phyloP scores from a whole-genome alignment of 2,113 vertebrate genomes.

The Otis tarda region DNA sequence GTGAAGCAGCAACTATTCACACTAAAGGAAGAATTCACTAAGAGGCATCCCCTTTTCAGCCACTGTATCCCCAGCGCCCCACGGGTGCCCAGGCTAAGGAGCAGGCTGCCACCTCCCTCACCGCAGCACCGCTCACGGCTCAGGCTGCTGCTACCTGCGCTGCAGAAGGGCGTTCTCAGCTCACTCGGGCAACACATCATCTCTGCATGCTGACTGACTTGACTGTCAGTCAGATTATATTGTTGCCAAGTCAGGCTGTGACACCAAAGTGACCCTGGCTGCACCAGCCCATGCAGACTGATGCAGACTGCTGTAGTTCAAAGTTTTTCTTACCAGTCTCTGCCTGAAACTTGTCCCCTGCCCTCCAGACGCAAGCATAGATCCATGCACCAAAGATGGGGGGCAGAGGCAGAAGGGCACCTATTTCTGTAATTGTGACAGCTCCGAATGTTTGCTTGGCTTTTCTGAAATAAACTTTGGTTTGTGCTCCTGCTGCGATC shows the following conservation, averaged over 20 bases:
- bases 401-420: not conserved
- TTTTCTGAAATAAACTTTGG: not conserved
- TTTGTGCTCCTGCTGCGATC: not conserved
- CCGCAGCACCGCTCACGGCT: not conserved
- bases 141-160: not conserved
- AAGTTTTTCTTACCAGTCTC: not conserved
- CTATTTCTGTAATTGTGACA: not conserved
- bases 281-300: not conserved
- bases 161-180: not conserved
- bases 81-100: not conserved
- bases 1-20: not conserved
- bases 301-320: not conserved
- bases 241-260: not conserved
- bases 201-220: not conserved
- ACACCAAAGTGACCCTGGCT: not conserved
- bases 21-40: not conserved
- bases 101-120: not conserved
- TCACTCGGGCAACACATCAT: rapidly evolving
- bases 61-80: not conserved
- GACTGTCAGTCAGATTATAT: rapidly evolving
- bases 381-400: not conserved
- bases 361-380: not conserved
- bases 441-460: not conserved
- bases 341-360: not conserved
- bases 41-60: not conserved